Conservation (phyloP, 2,113 vertebrate species). For the Elgaria multicarinata region DNA sequence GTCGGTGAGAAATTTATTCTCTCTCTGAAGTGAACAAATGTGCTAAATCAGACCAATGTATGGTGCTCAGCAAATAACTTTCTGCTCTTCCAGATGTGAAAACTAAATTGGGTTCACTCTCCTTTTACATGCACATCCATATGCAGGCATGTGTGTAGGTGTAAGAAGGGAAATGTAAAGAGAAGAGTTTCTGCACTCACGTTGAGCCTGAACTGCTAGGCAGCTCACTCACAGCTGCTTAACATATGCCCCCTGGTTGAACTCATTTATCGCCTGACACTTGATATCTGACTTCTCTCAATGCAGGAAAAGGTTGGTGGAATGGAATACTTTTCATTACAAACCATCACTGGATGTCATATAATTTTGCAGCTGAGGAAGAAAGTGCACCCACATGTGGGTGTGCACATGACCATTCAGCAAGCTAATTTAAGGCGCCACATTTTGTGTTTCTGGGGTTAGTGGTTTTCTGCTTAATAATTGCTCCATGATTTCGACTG, state of each 20-base stretch:
- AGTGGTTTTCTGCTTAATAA: slow-evolving; percentile 53
- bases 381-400: not conserved
- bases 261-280: slow-evolving; percentile 60
- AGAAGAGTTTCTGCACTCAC: slow-evolving; percentile 47
- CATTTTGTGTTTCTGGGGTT: slow-evolving; percentile 51
- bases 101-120: slow-evolving; percentile 23
- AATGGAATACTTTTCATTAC: slow-evolving; percentile 37
- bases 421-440: slow-evolving; percentile 41
- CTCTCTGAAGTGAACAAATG: slow-evolving; percentile 21
- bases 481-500: slow-evolving; percentile 65
- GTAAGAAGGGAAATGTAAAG: slow-evolving; percentile 46
- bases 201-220: slow-evolving; percentile 35
- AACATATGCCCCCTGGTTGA: slow-evolving; percentile 70
- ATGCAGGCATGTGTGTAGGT: slow-evolving; percentile 23
- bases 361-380: slow-evolving; percentile 18
- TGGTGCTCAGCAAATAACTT: not conserved
- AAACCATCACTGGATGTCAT: slow-evolving; percentile 34
- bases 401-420: slow-evolving; percentile 25
- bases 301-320: slow-evolving; percentile 52
- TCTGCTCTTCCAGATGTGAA: not conserved
- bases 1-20: not conserved
- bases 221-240: slow-evolving; percentile 65
- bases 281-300: slow-evolving; percentile 56
- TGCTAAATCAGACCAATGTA: not conserved
- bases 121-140: slow-evolving; percentile 1